Evolutionary conservation across 2,113 vertebrate genomes (phyloP), one percentile per base, ranked within the genome.

Genomic region (Pterocles orientalis): DNA sequence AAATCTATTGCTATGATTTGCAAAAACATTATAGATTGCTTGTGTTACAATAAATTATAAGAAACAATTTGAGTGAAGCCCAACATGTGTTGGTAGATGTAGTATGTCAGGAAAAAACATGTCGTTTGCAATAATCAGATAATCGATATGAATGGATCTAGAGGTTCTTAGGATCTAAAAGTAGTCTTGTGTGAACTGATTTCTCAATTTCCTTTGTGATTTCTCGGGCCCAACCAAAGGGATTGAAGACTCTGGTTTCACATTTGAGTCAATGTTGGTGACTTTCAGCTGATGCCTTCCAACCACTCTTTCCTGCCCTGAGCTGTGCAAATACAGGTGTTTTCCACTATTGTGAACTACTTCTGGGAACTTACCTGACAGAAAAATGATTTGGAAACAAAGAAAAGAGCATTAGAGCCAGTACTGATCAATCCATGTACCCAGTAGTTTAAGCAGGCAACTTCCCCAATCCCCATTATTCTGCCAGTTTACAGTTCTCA

Each of bases 1-100:
- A 97, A 93, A 95, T 95, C 95, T 94, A 90, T 92, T 91, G 78
- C 87, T 81, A 56, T 50, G 68, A 82, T 97, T 95, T 87, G 31
- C 56, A 92, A 85, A 90, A 96, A 66, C 69, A 71, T 86, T 80
- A 70, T 50, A 81, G 94, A 94, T 97, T 23, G 54, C 80, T 93
- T 82, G 51, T 73, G 84, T 93, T 93, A 28, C 15, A 8, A 21
- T 95, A 77, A 97, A 60, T 72, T 85, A 61, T 41, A 77, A 76
- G 79, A 90, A 47, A 57, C 72, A 76, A 68, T 97, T 91, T 85
- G 85, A 96, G 64, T 61, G 61, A 95, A 95, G 51, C 41, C 45
- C 45, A 62, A 47, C 50, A 81, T 3, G 3, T 85, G 75, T 50
- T 85, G 73, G 93, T 92, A 88, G 89, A 80, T 92, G 66, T 58